A percentile compares a stretch with the other conserved stretches of the same genome.
These are phyloP conservation scores for Formicarius rufipectus DNA, from an alignment of 2,113 vertebrate genomes.

Conservation along the genomic window DNA sequence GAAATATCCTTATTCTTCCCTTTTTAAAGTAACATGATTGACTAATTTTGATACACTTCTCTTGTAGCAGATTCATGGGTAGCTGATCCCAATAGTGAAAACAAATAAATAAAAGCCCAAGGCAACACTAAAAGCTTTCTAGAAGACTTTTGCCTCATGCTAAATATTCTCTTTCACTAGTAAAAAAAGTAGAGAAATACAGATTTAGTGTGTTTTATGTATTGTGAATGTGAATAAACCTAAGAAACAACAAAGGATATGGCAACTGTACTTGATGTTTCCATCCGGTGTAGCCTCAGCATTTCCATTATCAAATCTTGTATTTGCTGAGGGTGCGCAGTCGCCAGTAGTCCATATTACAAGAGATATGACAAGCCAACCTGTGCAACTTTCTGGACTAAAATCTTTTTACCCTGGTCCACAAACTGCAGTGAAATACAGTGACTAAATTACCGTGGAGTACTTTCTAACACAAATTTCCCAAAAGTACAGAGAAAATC, in stretches of 20 bases:
- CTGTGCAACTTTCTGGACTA: not conserved
- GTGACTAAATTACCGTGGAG: not conserved
- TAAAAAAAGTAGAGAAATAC: not conserved
- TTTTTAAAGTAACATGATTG: not conserved
- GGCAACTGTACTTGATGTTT: not conserved
- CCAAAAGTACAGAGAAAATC: not conserved
- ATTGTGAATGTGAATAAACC: not conserved
- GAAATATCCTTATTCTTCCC: not conserved
- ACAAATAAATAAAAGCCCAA: not conserved
- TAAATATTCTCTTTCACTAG: not conserved
- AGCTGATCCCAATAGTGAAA: not conserved
- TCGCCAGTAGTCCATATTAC: not conserved
- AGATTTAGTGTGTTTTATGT: not conserved
- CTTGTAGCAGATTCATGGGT: not conserved
- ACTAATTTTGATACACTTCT: not conserved
- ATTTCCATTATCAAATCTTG: not conserved
- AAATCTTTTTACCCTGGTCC: not conserved
- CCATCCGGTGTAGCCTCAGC: not conserved
- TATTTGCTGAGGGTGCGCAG: not conserved
- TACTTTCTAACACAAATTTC: not conserved
- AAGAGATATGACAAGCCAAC: not conserved
- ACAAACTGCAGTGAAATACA: not conserved
- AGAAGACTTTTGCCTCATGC: not conserved
- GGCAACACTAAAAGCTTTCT: not conserved
- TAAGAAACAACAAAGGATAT: not conserved